Evolutionary conservation across 2,888 invertebrate species (phyloP).

Genomic region (Lottia scabra): DNA sequence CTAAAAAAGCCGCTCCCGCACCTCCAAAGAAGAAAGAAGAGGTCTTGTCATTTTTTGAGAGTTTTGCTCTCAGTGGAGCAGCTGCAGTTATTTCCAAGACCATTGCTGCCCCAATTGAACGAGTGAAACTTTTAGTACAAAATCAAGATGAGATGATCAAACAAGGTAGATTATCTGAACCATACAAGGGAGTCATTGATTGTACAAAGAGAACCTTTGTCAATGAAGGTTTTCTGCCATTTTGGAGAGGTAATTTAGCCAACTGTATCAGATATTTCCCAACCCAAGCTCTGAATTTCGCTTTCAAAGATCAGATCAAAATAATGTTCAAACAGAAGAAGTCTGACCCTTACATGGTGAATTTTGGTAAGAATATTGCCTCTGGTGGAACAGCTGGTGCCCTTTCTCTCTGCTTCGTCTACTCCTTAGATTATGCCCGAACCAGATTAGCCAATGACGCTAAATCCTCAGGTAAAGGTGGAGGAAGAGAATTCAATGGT

Average conservation of each 20-base stretch:
- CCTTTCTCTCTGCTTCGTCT: constrained; percentile 68
- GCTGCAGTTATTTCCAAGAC: constrained; percentile 70
- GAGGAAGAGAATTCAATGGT: constrained; percentile 85
- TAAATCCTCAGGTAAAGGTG: constrained; percentile 59
- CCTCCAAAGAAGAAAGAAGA: constrained; percentile 26
- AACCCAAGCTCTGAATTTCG: constrained; percentile 71
- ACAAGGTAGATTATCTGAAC: constrained; percentile 75
- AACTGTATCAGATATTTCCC: constrained; percentile 83
- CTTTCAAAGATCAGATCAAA: constrained; percentile 85
- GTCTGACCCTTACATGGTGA: constrained; percentile 55
- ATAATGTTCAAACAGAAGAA: constrained; percentile 75
- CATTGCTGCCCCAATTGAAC: constrained; percentile 69
- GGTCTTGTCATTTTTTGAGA: constrained; percentile 64
- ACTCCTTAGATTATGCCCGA: constrained; percentile 69
- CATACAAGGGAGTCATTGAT: constrained; percentile 84
- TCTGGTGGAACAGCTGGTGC: constrained; percentile 69
- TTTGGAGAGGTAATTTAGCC: constrained; percentile 94
- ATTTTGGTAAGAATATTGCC: constrained; percentile 81
- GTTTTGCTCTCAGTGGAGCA: constrained; percentile 65
- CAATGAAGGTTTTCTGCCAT: constrained; percentile 72
- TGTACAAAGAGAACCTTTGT: constrained; percentile 66
- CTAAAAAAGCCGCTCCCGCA: too few species aligned
- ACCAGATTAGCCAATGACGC: constrained; percentile 69
- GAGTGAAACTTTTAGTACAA: constrained; percentile 69
- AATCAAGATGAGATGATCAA: constrained; percentile 69